phyloP scores from a whole-genome alignment of 1,140 invertebrate genomes.

The Atta texana region DNA sequence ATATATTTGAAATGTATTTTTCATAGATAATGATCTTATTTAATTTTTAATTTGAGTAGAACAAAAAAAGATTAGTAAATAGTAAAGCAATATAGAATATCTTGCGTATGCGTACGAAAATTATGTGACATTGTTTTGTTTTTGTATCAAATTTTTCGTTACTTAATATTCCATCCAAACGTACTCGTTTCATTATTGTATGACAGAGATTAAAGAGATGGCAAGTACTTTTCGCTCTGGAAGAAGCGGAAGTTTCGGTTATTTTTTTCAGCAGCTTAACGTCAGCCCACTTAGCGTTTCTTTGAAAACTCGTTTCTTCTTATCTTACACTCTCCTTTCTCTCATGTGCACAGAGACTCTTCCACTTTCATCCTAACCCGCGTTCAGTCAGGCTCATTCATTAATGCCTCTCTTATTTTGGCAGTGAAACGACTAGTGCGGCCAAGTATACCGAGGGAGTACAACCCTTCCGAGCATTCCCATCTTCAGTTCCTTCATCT shows the following conservation, averaged over 20 bases:
- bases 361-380: slow-evolving; percentile 36
- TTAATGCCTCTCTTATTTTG: slow-evolving; percentile 80
- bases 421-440: slow-evolving; percentile 62
- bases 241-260: slow-evolving; percentile 43
- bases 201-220: slow-evolving; percentile 48
- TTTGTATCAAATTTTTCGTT: background rate
- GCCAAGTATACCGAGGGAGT: slow-evolving; percentile 14
- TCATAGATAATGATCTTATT: background rate
- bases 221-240: slow-evolving; percentile 44
- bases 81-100: background rate
- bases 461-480: slow-evolving; percentile 33
- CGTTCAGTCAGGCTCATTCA: slow-evolving; percentile 74
- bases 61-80: background rate
- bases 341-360: background rate
- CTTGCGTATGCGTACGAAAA: background rate
- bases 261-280: slow-evolving; percentile 70
- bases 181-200: background rate
- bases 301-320: slow-evolving; percentile 62
- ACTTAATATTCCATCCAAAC: background rate
- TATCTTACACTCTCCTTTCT: slow-evolving; percentile 23
- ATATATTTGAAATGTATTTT: slow-evolving; percentile 8
- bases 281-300: slow-evolving; percentile 60
- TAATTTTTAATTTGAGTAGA: background rate
- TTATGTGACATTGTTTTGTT: background rate
- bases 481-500: slow-evolving; percentile 20